Evolutionary conservation across 2,797 vertebrate genomes (phyloP).

Genomic region (Ambastaia sidthimunki): DNA sequence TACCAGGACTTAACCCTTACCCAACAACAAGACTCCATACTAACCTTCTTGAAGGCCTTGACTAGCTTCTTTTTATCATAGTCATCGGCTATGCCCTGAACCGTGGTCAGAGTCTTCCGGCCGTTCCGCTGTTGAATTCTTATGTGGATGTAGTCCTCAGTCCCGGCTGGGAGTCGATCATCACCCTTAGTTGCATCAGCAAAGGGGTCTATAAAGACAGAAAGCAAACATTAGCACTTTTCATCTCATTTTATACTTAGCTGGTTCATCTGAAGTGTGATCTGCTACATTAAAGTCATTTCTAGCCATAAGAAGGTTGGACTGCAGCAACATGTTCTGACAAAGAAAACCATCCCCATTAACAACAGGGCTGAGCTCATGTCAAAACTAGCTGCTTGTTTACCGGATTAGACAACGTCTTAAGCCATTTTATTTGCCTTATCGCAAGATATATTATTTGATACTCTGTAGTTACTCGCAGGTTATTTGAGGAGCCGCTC

Average conservation of each 20-base stretch:
- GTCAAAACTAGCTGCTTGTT: background rate
- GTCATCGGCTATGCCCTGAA: slow-evolving; percentile 92
- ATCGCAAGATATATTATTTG: no score
- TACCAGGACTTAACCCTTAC: no score
- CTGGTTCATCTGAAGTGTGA: no score
- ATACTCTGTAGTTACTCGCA: no score
- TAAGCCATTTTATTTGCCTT: background rate
- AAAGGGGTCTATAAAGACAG: slow-evolving; percentile 88
- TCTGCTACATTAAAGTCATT: no score
- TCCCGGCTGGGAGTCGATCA: slow-evolving; percentile 94
- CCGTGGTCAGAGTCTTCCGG: slow-evolving; percentile 97
- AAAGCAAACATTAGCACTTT: background rate
- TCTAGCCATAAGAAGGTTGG: no score
- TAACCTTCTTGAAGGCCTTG: slow-evolving; percentile 95
- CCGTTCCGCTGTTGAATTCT: slow-evolving; percentile 99
- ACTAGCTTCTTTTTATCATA: slow-evolving; percentile 99
- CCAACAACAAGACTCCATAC: background rate
- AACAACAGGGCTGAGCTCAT: background rate
- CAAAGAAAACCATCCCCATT: background rate
- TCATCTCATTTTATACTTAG: no score
- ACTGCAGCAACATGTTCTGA: background rate
- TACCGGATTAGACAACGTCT: no score
- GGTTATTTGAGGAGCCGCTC: background rate
- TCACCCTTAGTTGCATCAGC: slow-evolving; percentile 99
- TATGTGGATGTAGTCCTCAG: slow-evolving; percentile 99